Base-by-base conservation (phyloP, 2,888 invertebrate species). In the Tribolium freemani region DNA sequence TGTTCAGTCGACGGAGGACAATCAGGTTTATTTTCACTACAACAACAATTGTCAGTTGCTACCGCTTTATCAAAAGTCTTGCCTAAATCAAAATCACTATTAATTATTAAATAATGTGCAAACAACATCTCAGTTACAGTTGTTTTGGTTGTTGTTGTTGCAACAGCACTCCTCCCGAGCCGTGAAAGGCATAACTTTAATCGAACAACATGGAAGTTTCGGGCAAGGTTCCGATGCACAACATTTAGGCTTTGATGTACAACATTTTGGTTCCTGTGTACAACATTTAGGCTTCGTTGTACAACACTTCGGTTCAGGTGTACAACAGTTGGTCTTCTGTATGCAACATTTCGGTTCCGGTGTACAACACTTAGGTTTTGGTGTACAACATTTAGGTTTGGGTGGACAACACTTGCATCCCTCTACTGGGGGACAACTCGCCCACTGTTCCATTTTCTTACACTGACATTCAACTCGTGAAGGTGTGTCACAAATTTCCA, bases 401-500 rank as follows among this genome's bases (percentile, higher is more conserved):
- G 31, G 10, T 8, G 10, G 10, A 13, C 45, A 21, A 45, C n/a
- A 45, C 3, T 8, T 53, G 44, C 50, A 38, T 8, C 26, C 21
- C 5, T 45, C 56, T 20, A 66, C 11, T 2, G 85, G 85, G 2
- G 85, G 85, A 51, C 79, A 81, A 70, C 81, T 84, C 4, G 83
- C 82, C 85, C 85, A 86, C 0, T 81, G 73, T 21, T 83, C 77
- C 83, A 85, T 83, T 71, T 82, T 80, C 50, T 81, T 79, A 67
- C 84, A 85, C 66, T 82, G 80, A 51, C 78, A 75, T 50, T 83
- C 82, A 13, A 86, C 82, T 63, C 76, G 77, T 0, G 85, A 83
- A 5, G 85, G 84, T 0, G 85, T 85, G 69, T 84, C 86, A 54
- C 79, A 77, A 67, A 85, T 84, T 76, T 85, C 85, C 3, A 85